phyloP scores from a whole-genome alignment of 2,888 invertebrate species.

The Microdon myrmicae region DNA sequence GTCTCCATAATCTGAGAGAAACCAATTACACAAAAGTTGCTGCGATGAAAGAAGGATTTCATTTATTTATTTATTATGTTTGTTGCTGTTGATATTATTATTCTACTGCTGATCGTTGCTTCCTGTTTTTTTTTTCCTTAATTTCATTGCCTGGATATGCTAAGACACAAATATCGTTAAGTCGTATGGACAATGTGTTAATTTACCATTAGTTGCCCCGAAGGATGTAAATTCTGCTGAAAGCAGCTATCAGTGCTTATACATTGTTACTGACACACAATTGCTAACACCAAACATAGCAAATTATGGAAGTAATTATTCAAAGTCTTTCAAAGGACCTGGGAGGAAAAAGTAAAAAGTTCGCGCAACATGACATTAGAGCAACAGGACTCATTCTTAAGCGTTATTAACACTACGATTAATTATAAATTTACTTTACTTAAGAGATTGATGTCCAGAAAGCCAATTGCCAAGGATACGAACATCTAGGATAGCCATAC shows the following conservation, averaged over 20 bases:
- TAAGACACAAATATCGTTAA: neutral
- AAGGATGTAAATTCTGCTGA: constrained; percentile 13
- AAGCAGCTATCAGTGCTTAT: constrained; percentile 3
- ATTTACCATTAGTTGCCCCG: constrained; percentile 48
- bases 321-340: constrained; percentile 15
- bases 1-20: constrained; percentile 48
- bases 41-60: constrained; percentile 27
- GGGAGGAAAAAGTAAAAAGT: too few species aligned
- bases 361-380: constrained; percentile 1
- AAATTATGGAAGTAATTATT: constrained; percentile 31
- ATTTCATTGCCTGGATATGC: constrained; percentile 15
- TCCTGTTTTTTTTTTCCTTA: constrained; percentile 14
- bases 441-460: too few species aligned
- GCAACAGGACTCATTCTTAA: neutral
- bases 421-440: too few species aligned
- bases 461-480: too few species aligned
- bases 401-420: too few species aligned
- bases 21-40: constrained; percentile 49
- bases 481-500: too few species aligned
- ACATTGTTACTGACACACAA: constrained; percentile 19
- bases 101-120: too few species aligned
- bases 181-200: constrained; percentile 51
- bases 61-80: too few species aligned
- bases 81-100: too few species aligned
- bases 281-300: constrained; percentile 20